A percentile compares a stretch with the other conserved stretches of the same genome.
Conservation (phyloP, 2,888 invertebrate genomes). For the Zygogramma bicolorata region DNA sequence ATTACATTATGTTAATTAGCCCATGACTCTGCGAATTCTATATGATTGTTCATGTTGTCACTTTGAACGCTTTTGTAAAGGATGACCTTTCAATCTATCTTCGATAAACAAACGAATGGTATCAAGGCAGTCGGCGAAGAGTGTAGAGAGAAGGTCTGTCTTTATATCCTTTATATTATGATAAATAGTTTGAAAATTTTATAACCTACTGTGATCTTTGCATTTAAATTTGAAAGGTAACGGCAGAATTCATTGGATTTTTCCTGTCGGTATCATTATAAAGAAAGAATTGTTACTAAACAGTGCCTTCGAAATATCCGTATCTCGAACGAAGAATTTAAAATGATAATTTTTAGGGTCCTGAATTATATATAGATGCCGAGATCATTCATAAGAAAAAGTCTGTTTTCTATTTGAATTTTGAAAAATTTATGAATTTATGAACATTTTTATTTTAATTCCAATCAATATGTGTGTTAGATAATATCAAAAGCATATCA, state of each 20-base stretch:
- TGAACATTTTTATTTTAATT: no score
- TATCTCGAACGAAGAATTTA: not conserved
- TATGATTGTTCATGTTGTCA: conserved; percentile 27
- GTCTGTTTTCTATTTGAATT: no score
- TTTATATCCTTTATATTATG: conserved; percentile 41
- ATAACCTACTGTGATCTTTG: conserved; percentile 49
- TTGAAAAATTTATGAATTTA: no score
- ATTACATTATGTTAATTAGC: conserved; percentile 62
- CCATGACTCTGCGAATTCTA: conserved; percentile 56
- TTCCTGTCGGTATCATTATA: not conserved
- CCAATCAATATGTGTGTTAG: no score
- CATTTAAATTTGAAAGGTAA: conserved; percentile 34
- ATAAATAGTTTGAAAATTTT: conserved; percentile 56
- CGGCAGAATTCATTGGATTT: not conserved
- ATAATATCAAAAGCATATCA: no score
- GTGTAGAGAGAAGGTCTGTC: not conserved
- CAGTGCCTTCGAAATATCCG: not conserved
- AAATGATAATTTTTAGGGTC: no score
- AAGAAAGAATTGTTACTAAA: not conserved
- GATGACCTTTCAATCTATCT: conserved; percentile 42
- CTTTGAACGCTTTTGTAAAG: conserved; percentile 39
- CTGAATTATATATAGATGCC: no score
- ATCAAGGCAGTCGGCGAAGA: not conserved
- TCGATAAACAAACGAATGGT: conserved; percentile 33
- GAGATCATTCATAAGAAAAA: no score